phyloP scores from a whole-genome alignment of 2,113 vertebrate genomes.

The Urocolius indicus region DNA sequence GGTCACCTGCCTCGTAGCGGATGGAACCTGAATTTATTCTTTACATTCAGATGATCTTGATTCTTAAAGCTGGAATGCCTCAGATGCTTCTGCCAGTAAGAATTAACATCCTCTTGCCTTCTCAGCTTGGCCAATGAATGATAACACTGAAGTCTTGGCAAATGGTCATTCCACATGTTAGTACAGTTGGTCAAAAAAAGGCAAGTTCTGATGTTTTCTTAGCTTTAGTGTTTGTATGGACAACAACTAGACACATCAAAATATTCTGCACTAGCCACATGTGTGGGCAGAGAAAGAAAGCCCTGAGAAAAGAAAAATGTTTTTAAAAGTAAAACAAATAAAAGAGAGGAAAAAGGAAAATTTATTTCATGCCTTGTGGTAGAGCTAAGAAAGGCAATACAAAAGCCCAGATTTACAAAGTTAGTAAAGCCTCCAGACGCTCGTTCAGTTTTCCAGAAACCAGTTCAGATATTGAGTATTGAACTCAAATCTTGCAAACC shows the following conservation, averaged over 20 bases:
- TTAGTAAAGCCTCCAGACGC: not conserved
- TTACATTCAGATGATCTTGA: not conserved
- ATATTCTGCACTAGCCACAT: not conserved
- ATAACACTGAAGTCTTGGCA: not conserved
- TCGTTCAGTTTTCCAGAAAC: not conserved
- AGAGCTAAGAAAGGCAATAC: not conserved
- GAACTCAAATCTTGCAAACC: not conserved
- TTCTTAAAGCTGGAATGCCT: not conserved
- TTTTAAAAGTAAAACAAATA: not conserved
- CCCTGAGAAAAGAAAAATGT: not conserved
- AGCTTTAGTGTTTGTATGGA: not conserved
- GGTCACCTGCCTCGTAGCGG: fast-evolving
- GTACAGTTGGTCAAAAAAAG: not conserved
- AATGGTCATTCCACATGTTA: not conserved
- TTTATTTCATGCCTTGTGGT: not conserved
- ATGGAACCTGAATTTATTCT: not conserved
- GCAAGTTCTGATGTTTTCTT: not conserved
- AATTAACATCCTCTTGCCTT: not conserved
- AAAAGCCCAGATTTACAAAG: not conserved
- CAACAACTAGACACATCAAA: not conserved
- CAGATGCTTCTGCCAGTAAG: not conserved
- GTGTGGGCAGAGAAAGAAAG: not conserved
- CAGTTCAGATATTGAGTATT: not conserved
- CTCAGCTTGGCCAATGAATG: not conserved
- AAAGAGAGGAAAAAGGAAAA: not conserved